Evolutionary conservation across 1,140 invertebrate species (phyloP).

Genomic region (Solenopsis fugax): DNA sequence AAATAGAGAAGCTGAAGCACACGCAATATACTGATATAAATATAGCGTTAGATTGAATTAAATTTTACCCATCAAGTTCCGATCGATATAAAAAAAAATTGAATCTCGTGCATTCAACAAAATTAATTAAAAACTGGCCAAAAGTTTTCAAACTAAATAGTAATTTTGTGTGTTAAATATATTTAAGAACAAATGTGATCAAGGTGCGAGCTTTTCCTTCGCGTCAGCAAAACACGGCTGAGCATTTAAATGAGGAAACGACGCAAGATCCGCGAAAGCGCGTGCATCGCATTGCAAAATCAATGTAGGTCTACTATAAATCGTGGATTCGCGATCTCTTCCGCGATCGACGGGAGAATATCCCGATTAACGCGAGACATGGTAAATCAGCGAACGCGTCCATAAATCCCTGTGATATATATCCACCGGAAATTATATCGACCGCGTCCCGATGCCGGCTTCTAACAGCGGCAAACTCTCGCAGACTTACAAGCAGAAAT

Average conservation of each 20-base stretch:
- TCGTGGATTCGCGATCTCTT: constrained; percentile 43
- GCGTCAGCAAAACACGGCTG: neutral
- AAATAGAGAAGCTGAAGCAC: neutral
- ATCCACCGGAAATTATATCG: constrained; percentile 53
- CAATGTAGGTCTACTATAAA: constrained; percentile 55
- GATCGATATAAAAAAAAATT: neutral
- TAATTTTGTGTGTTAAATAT: neutral
- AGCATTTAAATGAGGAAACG: constrained; percentile 14
- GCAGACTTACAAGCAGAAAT: constrained; percentile 8
- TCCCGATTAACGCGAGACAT: constrained; percentile 56
- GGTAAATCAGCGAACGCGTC: constrained; percentile 44
- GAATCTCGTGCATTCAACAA: neutral
- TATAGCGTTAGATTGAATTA: constrained; percentile 12
- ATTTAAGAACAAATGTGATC: constrained; percentile 1
- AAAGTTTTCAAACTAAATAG: neutral
- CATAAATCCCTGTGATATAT: constrained; percentile 48
- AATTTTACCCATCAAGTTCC: neutral
- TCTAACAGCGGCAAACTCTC: constrained; percentile 9
- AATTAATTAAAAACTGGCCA: neutral
- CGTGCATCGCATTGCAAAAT: constrained; percentile 31
- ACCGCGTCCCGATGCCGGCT: constrained; percentile 14
- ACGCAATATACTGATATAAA: neutral
- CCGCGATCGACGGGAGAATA: constrained; percentile 45
- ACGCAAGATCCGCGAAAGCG: constrained; percentile 31
- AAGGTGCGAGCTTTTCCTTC: neutral